A percentile compares a stretch with the other conserved stretches of the same genome.
These are phyloP conservation scores for Aleadryas rufinucha DNA, from an alignment of 2,113 vertebrate species.

Conservation along the genomic window DNA sequence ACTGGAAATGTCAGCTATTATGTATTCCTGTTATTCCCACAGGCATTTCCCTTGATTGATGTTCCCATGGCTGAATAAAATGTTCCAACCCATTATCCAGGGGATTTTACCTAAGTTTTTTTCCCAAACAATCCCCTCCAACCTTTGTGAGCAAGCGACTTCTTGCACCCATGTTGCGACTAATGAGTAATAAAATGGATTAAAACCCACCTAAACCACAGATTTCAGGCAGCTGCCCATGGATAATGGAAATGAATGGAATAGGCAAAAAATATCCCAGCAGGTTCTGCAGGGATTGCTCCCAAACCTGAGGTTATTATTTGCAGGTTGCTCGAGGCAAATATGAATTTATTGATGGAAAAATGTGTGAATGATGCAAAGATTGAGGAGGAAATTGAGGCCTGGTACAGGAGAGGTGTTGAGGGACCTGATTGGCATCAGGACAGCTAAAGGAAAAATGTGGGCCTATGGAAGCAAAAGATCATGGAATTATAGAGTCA, in stretches of 20 bases:
- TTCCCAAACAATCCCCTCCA: not conserved
- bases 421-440: not conserved
- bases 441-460: not conserved
- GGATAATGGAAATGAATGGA: not conserved
- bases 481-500: no score
- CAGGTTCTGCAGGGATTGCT: not conserved
- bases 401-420: not conserved
- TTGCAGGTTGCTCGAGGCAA: not conserved
- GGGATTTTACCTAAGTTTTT: not conserved
- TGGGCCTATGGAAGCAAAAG: not conserved
- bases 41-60: slow-evolving; percentile 22
- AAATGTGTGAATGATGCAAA: not conserved
- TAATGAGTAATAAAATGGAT: not conserved
- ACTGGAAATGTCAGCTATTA: slow-evolving; percentile 44
- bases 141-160: not conserved
- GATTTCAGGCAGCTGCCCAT: not conserved
- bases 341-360: not conserved
- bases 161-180: not conserved
- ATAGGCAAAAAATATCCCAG: not conserved
- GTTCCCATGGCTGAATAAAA: slow-evolving; percentile 26
- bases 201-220: not conserved
- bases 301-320: not conserved
- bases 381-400: not conserved
- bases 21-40: slow-evolving; percentile 33
- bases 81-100: not conserved